A percentile compares a stretch with the other conserved stretches of the same genome.
Conservation (phyloP, 2,888 invertebrate genomes). For the Eulithis testata region DNA sequence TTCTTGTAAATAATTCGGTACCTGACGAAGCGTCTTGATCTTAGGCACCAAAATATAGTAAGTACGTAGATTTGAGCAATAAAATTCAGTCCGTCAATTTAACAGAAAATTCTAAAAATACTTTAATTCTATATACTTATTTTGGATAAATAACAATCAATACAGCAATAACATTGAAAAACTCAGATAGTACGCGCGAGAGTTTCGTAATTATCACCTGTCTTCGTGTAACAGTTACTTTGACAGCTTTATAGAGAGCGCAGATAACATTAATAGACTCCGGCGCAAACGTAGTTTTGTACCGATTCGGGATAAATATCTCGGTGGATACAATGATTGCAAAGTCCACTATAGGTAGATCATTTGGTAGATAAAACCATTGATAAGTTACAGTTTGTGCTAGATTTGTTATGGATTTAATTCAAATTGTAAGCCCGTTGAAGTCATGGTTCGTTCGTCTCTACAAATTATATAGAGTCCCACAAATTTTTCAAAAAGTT, state of each 20-base stretch:
- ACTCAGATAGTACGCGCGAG: constrained; percentile 48
- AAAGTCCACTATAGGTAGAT: no score
- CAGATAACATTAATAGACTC: constrained; percentile 45
- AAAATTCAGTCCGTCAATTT: no score
- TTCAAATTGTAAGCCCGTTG: background rate
- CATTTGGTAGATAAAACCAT: constrained; percentile 16
- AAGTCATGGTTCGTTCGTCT: background rate
- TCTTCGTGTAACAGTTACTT: constrained; percentile 56
- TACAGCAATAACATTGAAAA: constrained; percentile 66
- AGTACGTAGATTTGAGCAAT: no score
- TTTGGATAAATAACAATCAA: background rate
- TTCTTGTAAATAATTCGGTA: no score
- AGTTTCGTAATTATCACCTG: constrained; percentile 68
- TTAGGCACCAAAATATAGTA: no score
- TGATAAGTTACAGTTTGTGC: constrained; percentile 22
- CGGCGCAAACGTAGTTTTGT: constrained; percentile 36
- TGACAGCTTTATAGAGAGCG: constrained; percentile 58
- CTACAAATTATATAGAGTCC: no score
- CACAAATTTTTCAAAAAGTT: no score
- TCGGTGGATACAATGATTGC: background rate
- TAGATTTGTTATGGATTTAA: background rate
- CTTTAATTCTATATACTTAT: no score
- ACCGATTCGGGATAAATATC: constrained; percentile 33
- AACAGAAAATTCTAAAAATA: no score
- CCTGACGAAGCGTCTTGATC: no score